Conservation (phyloP, 2,113 vertebrate genomes). For the Amblyornis subalaris region DNA sequence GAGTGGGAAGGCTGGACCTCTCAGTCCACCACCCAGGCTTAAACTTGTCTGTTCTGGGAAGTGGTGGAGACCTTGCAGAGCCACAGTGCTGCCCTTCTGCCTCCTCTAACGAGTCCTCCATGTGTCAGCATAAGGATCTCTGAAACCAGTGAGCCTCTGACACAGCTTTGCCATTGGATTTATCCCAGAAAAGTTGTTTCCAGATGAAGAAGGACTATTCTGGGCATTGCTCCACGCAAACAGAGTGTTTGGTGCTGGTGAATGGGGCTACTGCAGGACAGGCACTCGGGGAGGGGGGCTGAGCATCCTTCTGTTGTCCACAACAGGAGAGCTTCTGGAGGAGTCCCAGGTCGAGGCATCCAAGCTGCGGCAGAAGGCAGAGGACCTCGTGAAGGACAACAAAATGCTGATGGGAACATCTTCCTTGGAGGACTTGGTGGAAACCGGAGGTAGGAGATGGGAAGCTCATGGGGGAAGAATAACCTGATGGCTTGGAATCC, state of each 20-base stretch:
- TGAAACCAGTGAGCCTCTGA: not conserved
- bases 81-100: not conserved
- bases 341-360: constrained; percentile 92
- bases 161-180: not conserved
- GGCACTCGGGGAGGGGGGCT: fast-evolving
- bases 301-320: not conserved
- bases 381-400: constrained; percentile 89
- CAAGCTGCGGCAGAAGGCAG: constrained; percentile 88
- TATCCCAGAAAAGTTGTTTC: not conserved
- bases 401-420: constrained; percentile 78
- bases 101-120: not conserved
- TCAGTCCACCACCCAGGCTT: not conserved
- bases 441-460: constrained; percentile 55
- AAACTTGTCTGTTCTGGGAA: not conserved
- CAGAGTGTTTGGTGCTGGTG: not conserved
- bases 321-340: constrained; percentile 88
- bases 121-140: not conserved
- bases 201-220: not conserved
- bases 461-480: not conserved
- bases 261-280: not conserved
- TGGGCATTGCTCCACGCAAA: not conserved
- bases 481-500: not conserved
- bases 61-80: not conserved
- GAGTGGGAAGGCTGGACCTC: not conserved
- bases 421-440: constrained; percentile 58